phyloP scores from a whole-genome alignment of 2,888 invertebrate species.

The Eulithis prunata region DNA sequence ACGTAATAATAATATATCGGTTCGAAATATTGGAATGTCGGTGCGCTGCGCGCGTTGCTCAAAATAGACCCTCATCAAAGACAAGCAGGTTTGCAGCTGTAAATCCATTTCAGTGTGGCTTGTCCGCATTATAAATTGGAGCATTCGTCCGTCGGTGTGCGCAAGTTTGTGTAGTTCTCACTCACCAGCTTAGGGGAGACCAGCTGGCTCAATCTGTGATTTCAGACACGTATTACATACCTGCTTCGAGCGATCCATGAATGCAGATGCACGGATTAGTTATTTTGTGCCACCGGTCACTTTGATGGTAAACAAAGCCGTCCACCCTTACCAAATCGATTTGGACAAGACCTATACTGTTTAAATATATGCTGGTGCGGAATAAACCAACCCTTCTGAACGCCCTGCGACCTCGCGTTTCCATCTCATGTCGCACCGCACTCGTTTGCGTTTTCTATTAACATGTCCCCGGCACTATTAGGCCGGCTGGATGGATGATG shows the following conservation, averaged over 20 bases:
- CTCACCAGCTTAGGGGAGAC: conserved; percentile 25
- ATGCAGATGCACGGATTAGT: conserved; percentile 48
- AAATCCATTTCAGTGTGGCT: conserved; percentile 83
- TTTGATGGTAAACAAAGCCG: conserved; percentile 5
- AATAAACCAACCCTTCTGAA: conserved; percentile 32
- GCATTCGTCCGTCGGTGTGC: conserved; percentile 53
- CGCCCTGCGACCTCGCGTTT: conserved; percentile 63
- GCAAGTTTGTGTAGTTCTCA: conserved; percentile 51
- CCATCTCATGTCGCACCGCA: conserved; percentile 66
- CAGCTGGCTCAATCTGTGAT: conserved; percentile 31
- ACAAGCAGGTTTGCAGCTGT: conserved; percentile 84
- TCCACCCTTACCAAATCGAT: not conserved
- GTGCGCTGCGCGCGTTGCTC: conserved; percentile 78
- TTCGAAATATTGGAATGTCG: conserved; percentile 81
- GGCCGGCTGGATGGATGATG: conserved; percentile 69
- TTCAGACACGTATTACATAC: conserved; percentile 34
- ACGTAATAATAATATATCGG: conserved; percentile 83
- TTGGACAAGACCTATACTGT: not conserved
- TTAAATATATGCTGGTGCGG: not conserved
- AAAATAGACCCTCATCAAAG: conserved; percentile 84
- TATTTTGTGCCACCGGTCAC: conserved; percentile 4
- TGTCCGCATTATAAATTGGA: conserved; percentile 83
- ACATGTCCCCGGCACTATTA: conserved; percentile 73
- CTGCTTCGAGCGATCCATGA: conserved; percentile 43
- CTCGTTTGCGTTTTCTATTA: conserved; percentile 78